Conservation (phyloP, 2,888 invertebrate species). For the Cheiracanthium punctorium region DNA sequence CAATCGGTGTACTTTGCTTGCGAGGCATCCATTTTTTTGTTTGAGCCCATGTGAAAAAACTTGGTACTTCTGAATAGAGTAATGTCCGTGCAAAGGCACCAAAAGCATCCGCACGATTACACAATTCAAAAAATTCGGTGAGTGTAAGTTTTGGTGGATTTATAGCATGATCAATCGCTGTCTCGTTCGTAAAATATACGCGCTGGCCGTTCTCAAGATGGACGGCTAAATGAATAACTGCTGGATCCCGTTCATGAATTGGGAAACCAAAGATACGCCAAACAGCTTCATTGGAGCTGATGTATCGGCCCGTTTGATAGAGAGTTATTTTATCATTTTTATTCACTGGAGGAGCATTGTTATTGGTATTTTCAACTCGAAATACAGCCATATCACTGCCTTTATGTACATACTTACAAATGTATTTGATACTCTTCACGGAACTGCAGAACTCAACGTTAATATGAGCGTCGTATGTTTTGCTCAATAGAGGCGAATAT, state of each 20-base stretch:
- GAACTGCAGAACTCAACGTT: constrained; percentile 14
- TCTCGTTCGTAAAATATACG: neutral
- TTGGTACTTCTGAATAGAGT: constrained; percentile 1
- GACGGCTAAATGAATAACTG: constrained; percentile 29
- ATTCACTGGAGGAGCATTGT: too few species aligned
- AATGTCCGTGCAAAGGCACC: constrained; percentile 35
- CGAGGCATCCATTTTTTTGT: constrained; percentile 38
- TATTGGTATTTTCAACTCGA: too few species aligned
- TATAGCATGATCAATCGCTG: neutral
- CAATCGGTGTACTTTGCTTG: constrained; percentile 35
- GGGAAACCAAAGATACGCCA: constrained; percentile 35
- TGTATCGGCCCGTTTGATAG: neutral
- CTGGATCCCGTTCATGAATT: constrained; percentile 37
- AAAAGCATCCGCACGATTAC: neutral
- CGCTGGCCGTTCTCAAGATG: constrained; percentile 65
- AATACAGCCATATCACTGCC: too few species aligned
- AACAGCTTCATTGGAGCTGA: constrained; percentile 38
- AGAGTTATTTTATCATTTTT: too few species aligned
- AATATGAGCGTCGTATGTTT: constrained; percentile 18
- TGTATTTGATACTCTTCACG: constrained; percentile 5
- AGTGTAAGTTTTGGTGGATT: neutral
- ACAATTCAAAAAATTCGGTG: neutral
- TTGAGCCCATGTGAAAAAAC: neutral
- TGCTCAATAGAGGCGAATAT: neutral
- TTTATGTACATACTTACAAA: constrained; percentile 31